A percentile compares a stretch with the other conserved stretches of the same genome.
Evolutionary conservation across 2,797 vertebrate genomes (phyloP).

Genomic region (Crocidura indochinensis): DNA sequence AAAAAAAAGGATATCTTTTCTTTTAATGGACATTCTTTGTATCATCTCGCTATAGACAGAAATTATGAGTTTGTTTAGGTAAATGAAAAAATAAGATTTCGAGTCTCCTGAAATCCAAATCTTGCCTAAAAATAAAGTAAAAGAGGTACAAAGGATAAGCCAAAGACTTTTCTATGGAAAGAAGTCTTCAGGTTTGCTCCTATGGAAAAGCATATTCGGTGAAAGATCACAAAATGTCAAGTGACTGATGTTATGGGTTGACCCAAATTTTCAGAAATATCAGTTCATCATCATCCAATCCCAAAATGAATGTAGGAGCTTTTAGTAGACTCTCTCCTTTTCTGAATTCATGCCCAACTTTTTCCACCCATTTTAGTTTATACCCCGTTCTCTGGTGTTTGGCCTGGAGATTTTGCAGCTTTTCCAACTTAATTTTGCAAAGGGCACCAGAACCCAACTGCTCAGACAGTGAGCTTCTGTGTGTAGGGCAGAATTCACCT

Average conservation of each 20-base stretch:
- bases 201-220: slow-evolving; percentile 60
- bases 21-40: neutral
- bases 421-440: slow-evolving; percentile 79
- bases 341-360: slow-evolving; percentile 67
- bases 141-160: neutral
- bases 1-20: neutral
- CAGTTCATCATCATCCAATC: slow-evolving; percentile 73
- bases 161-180: slow-evolving; percentile 49
- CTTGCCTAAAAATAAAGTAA: slow-evolving; percentile 27
- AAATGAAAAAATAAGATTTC: slow-evolving; percentile 56
- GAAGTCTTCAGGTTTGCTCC: neutral
- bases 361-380: slow-evolving; percentile 73
- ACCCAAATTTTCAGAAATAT: slow-evolving; percentile 74
- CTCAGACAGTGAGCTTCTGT: slow-evolving; percentile 82
- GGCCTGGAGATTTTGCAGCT: slow-evolving; percentile 59
- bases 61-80: neutral
- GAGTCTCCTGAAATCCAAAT: slow-evolving; percentile 41
- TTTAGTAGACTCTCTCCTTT: slow-evolving; percentile 71
- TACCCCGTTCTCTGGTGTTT: slow-evolving; percentile 66
- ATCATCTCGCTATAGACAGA: neutral
- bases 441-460: slow-evolving; percentile 60
- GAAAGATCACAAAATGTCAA: slow-evolving; percentile 64
- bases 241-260: slow-evolving; percentile 47
- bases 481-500: slow-evolving; percentile 37
- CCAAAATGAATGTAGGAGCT: slow-evolving; percentile 75